phyloP scores from a whole-genome alignment of 2,113 vertebrate species.

The Phalacrocorax brasilianus region DNA sequence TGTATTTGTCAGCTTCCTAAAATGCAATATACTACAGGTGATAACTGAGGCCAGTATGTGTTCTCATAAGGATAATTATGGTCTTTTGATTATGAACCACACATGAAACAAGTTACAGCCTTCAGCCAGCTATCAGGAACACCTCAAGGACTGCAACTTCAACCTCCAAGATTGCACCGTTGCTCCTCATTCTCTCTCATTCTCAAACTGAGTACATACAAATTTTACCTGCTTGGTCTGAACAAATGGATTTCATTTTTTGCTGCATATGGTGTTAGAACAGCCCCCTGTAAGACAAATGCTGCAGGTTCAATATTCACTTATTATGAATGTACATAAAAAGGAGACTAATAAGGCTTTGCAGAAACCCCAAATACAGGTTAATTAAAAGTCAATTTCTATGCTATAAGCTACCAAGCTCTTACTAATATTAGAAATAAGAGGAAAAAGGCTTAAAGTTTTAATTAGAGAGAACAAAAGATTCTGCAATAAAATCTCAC shows the following conservation, averaged over 20 bases:
- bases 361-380: not conserved
- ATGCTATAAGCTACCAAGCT: not conserved
- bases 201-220: not conserved
- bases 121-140: not conserved
- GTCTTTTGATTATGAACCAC: not conserved
- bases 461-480: not conserved
- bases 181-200: not conserved
- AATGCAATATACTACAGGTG: not conserved
- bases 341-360: not conserved
- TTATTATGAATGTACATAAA: not conserved
- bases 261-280: not conserved
- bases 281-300: not conserved
- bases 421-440: not conserved
- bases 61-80: not conserved
- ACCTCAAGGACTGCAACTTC: rapidly evolving
- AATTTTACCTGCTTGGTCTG: not conserved
- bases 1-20: not conserved
- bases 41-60: not conserved
- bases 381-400: not conserved
- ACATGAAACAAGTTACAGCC: not conserved
- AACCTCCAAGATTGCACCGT: not conserved
- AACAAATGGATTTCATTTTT: not conserved
- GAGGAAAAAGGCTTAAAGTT: not conserved
- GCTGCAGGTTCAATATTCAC: not conserved
- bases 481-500: not conserved